Evolutionary conservation across 2,113 vertebrate species (phyloP).

Genomic region (Mirounga angustirostris): DNA sequence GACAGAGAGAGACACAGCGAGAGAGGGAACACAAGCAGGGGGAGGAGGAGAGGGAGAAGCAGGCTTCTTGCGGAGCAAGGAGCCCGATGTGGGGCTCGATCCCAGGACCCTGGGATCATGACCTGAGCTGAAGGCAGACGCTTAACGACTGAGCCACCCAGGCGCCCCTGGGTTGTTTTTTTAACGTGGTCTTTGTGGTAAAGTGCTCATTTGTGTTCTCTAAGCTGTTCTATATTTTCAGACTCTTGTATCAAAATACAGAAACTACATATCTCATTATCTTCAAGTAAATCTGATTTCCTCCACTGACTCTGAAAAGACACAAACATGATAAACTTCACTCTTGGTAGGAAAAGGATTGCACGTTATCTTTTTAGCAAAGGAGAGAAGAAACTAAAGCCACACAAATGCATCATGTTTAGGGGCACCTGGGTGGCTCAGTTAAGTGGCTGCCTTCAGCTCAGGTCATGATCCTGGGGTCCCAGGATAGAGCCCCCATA

Average conservation of each 20-base stretch:
- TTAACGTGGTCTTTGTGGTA: background rate
- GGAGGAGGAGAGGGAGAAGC: no score
- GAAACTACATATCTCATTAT: background rate
- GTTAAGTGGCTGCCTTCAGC: background rate
- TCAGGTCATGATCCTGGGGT: no score
- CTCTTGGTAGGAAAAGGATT: background rate
- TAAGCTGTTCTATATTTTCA: background rate
- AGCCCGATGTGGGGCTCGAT: no score
- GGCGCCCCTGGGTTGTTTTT: background rate
- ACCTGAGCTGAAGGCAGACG: no score
- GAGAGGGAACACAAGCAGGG: no score
- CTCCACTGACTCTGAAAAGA: background rate
- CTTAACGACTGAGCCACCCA: no score
- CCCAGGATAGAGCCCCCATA: no score
- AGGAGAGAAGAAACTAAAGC: background rate
- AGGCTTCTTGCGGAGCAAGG: no score
- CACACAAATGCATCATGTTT: background rate
- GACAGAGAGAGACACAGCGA: no score
- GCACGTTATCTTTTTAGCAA: background rate
- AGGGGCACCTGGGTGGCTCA: background rate
- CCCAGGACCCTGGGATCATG: no score
- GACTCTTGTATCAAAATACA: background rate
- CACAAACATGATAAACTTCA: background rate
- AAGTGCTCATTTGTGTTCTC: background rate
- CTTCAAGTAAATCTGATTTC: background rate